These are phyloP conservation scores for Ornithoptera alexandrae DNA, from an alignment of 2,888 invertebrate genomes.

Conservation along the genomic window DNA sequence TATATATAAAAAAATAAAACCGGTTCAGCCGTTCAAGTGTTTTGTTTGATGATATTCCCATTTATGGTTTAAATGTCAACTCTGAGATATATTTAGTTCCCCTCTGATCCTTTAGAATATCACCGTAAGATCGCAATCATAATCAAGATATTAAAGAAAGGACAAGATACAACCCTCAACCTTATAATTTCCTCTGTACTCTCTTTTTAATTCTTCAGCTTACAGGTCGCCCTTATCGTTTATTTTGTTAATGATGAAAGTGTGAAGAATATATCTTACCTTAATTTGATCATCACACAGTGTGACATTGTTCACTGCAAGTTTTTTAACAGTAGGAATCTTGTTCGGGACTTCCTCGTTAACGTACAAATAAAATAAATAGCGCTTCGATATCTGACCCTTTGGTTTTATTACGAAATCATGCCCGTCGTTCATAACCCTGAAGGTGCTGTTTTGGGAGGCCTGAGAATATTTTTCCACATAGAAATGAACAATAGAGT, in stretches of 20 bases:
- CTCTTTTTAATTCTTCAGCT: not conserved
- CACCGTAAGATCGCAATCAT: no score
- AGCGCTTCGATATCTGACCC: conserved; percentile 45
- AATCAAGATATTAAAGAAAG: not conserved
- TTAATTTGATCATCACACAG: conserved; percentile 60
- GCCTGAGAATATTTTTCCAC: conserved; percentile 44
- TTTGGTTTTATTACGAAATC: conserved; percentile 47
- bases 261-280: conserved; percentile 40
- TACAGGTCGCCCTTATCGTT: not conserved
- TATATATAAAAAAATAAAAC: no score
- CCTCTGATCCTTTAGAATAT: no score
- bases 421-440: conserved; percentile 40
- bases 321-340: conserved; percentile 49
- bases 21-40: no score
- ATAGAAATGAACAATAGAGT: not conserved
- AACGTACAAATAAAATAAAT: conserved; percentile 46
- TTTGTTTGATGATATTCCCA: no score
- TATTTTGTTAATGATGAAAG: not conserved
- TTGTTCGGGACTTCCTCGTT: conserved; percentile 39
- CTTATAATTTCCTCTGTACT: not conserved
- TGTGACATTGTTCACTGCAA: conserved; percentile 56
- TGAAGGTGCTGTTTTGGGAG: conserved; percentile 41
- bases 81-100: no score
- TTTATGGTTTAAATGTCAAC: no score
- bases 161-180: not conserved